These are phyloP conservation scores for Myiopsitta monachus DNA, from an alignment of 2,113 vertebrate genomes.

Conservation along the genomic window DNA sequence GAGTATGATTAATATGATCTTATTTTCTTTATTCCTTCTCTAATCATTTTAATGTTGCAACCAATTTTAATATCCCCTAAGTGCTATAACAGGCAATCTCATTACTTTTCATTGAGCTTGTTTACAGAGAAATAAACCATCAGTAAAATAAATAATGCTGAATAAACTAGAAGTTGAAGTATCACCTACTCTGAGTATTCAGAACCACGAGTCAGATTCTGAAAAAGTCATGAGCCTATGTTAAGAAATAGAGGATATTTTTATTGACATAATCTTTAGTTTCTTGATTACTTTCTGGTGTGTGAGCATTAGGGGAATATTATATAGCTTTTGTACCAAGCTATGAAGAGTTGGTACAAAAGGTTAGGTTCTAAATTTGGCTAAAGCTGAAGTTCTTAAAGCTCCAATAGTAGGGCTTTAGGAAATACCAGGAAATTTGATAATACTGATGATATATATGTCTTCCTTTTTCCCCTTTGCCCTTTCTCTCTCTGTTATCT, in stretches of 20 bases:
- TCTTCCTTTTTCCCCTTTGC: background rate
- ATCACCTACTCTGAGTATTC: background rate
- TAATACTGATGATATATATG: background rate
- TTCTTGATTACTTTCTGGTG: background rate
- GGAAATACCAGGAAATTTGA: background rate
- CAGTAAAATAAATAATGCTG: background rate
- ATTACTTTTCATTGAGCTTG: conserved; percentile 29
- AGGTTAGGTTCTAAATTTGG: background rate
- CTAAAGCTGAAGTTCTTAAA: background rate
- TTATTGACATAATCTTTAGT: background rate
- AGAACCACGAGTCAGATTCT: background rate
- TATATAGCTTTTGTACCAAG: background rate
- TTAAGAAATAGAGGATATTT: background rate
- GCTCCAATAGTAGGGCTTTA: background rate
- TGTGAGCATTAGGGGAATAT: background rate
- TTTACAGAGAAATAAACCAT: conserved; percentile 22
- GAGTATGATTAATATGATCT: background rate
- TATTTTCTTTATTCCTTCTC: background rate
- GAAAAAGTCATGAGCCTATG: background rate
- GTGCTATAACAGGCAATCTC: background rate
- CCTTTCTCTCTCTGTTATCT: background rate
- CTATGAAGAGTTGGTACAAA: background rate
- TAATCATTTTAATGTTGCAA: conserved; percentile 38
- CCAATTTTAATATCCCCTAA: conserved; percentile 10
- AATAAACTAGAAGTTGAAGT: background rate